These are phyloP conservation scores for Ophiothrix spiculata DNA, from an alignment of 35 echinoderm and acorn worm species.

Conservation along the genomic window DNA sequence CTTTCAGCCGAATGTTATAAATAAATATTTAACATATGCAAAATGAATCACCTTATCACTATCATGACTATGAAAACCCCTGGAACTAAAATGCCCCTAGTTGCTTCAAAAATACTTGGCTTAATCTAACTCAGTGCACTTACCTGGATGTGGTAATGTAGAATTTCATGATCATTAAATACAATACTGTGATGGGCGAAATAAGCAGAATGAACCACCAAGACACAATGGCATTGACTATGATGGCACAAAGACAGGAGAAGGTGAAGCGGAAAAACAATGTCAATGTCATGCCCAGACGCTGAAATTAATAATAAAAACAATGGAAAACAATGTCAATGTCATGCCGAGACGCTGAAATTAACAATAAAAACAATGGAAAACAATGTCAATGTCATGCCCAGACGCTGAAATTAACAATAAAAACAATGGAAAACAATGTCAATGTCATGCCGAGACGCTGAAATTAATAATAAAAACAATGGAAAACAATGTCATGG, in stretches of 20 bases:
- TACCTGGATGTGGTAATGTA: conserved; percentile 94
- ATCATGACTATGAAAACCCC: not conserved
- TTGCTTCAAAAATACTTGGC: not conserved
- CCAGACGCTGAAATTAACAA: too few relatives aligned
- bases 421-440: too few relatives aligned
- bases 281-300: conserved; percentile 57
- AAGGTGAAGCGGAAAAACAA: conserved; percentile 50
- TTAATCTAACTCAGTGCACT: not conserved
- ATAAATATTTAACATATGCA: too few relatives aligned
- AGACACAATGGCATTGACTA: conserved; percentile 76
- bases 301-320: too few relatives aligned
- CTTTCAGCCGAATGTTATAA: too few relatives aligned
- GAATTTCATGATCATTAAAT: conserved; percentile 70
- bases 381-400: too few relatives aligned
- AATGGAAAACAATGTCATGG: too few relatives aligned
- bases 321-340: too few relatives aligned
- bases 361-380: too few relatives aligned
- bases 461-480: too few relatives aligned
- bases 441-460: too few relatives aligned
- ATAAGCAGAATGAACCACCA: conserved; percentile 75
- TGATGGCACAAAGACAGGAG: conserved; percentile 59
- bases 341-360: too few relatives aligned
- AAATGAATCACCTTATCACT: not conserved
- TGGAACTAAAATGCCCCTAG: not conserved
- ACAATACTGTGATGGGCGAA: conserved; percentile 67